Evolutionary conservation across 2,797 vertebrate species (phyloP), one percentile per base, ranked within the genome.

Genomic region (Buphagus erythrorhynchus): DNA sequence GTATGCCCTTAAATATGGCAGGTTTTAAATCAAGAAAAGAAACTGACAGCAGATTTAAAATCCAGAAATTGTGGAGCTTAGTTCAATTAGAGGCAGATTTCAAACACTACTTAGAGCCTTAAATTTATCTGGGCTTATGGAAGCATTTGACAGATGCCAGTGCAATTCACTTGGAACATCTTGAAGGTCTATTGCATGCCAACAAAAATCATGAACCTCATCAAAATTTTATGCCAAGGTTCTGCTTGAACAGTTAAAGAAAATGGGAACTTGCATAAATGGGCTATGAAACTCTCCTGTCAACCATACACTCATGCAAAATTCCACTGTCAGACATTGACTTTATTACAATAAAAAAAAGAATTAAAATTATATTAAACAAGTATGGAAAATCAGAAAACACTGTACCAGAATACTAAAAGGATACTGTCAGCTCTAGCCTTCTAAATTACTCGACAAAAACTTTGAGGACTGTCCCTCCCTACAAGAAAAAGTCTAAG

Each of bases 131-230:
- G 78, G 33, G 81, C 26, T 92, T 95, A 76, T 52, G 61, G 89
- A 85, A 91, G 81, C 51, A 67, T 85, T 89, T 95, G 94, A 91
- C 91, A 95, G 84, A 74, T 95, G 89, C 57, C 71, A 82, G 86
- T 38, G 74, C 74, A 94, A 76, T 91, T 96, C 84, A 71, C 36
- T 57, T 52, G 42, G 71, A 96, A 76, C 78, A 85, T 22, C 84
- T 48, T 95, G 93, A 85, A 95, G 74, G 93, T 82, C 86, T 92
- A 82, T 69, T 89, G 78, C 91, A 76, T 89, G 84, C 77, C 91
- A 96, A 85, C 55, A 94, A 82, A 94, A 93, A 67, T 91, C 86
- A 93, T 95, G 89, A 92, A 85, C 91, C 62, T 89, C 81, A 92
- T 95, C 77, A 73, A 87, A 90, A 51, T 82, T 91, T 91, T 91